Evolutionary conservation across 2,797 vertebrate genomes (phyloP).

Genomic region (Pteropus rufus): DNA sequence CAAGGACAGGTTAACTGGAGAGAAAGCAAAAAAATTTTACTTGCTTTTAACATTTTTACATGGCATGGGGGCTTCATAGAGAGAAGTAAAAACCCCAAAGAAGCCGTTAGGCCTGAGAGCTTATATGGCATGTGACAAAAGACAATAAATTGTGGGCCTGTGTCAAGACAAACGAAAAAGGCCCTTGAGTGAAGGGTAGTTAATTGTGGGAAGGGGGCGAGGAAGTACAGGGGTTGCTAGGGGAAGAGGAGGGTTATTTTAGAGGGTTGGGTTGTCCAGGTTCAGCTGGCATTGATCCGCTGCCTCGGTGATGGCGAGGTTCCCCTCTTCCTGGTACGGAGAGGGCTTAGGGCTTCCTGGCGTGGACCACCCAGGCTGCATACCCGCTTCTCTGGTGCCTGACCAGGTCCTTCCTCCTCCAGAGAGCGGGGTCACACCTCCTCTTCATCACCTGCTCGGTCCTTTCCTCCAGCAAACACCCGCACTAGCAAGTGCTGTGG

Average conservation of each 20-base stretch:
- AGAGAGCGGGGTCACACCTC: not conserved
- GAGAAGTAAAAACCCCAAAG: not conserved
- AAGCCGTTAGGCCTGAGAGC: not conserved
- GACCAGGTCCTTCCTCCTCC: not conserved
- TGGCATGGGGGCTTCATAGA: not conserved
- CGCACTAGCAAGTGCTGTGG: fast-evolving
- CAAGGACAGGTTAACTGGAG: not conserved
- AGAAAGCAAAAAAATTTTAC: not conserved
- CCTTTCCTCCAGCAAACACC: not conserved
- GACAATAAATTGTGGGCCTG: not conserved
- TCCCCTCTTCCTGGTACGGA: not conserved
- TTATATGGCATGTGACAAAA: not conserved
- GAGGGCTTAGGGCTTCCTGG: not conserved
- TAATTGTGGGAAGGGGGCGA: not conserved
- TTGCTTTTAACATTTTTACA: not conserved
- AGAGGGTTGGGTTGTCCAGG: not conserved
- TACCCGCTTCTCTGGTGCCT: not conserved
- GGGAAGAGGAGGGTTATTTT: not conserved
- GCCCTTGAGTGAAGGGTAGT: not conserved
- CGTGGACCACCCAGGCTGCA: too few species aligned
- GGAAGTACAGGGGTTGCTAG: fast-evolving
- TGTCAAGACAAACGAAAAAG: not conserved
- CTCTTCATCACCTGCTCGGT: fast-evolving
- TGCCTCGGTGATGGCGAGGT: too few species aligned
- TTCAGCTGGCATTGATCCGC: not conserved